phyloP scores from a whole-genome alignment of 2,797 vertebrate species.

The Bradypodion pumilum region DNA sequence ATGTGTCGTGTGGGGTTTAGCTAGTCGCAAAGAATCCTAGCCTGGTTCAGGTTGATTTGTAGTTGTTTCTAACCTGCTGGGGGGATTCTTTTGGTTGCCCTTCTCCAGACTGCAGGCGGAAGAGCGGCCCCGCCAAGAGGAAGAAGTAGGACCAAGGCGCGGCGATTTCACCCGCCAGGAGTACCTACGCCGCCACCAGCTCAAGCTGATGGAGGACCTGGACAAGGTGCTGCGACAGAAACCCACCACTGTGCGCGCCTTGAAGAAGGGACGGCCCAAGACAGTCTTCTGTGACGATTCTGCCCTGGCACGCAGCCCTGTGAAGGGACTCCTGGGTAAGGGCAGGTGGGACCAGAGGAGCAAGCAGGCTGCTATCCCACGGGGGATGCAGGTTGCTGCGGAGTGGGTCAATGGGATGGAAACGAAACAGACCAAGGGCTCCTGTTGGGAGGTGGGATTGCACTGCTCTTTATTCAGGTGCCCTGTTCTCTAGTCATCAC shows the following conservation, averaged over 20 bases:
- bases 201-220: slow-evolving; percentile 92
- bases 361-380: too few species aligned
- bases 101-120: slow-evolving; percentile 70
- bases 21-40: neutral
- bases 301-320: slow-evolving; percentile 84
- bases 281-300: slow-evolving; percentile 91
- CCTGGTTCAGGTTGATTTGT: neutral
- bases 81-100: neutral
- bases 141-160: slow-evolving; percentile 72
- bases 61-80: neutral
- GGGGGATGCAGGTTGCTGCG: too few species aligned
- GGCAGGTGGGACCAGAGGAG: neutral
- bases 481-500: neutral
- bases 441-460: neutral
- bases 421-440: neutral
- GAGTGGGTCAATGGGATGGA: neutral
- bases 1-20: neutral
- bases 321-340: slow-evolving; percentile 87
- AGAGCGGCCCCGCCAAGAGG: slow-evolving; percentile 50
- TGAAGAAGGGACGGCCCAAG: slow-evolving; percentile 86
- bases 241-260: slow-evolving; percentile 80
- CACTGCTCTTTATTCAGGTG: neutral
- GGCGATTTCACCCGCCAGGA: slow-evolving; percentile 88
- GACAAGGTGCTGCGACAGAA: slow-evolving; percentile 90
- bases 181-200: slow-evolving; percentile 87